These are phyloP conservation scores for Cranoglanis bouderius DNA, from an alignment of 2,113 vertebrate species.

Conservation along the genomic window DNA sequence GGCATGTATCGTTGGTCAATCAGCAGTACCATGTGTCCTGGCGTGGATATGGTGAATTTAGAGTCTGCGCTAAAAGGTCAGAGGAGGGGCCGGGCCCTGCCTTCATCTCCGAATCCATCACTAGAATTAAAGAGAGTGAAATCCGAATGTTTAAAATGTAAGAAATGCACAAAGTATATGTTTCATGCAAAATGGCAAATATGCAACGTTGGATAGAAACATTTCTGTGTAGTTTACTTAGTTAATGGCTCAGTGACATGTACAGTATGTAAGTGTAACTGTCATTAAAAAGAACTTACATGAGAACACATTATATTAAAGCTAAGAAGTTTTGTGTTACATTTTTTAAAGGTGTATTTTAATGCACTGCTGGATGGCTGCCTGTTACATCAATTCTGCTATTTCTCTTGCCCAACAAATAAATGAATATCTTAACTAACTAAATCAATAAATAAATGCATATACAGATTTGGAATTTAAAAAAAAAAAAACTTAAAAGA, in stretches of 20 bases:
- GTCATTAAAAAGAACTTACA: background rate
- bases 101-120: background rate
- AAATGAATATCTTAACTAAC: too few species aligned
- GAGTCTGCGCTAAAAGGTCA: conserved; percentile 68
- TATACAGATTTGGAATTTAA: background rate
- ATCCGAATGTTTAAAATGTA: background rate
- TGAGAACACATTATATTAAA: background rate
- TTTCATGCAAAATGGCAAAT: background rate
- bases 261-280: background rate
- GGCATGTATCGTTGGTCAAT: conserved; percentile 34
- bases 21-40: conserved; percentile 57
- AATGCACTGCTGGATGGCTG: background rate
- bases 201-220: background rate
- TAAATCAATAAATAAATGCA: background rate
- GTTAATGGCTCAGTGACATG: background rate
- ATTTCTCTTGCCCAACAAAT: background rate
- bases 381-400: background rate
- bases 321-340: background rate
- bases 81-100: conserved; percentile 41
- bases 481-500: background rate
- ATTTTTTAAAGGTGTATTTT: background rate
- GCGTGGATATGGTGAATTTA: conserved; percentile 73
- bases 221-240: background rate
- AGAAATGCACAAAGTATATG: background rate
- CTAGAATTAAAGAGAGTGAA: background rate